A percentile compares a stretch with the other conserved stretches of the same genome.
phyloP scores from a whole-genome alignment of 2,113 vertebrate species.

The Hemiprocne comata region DNA sequence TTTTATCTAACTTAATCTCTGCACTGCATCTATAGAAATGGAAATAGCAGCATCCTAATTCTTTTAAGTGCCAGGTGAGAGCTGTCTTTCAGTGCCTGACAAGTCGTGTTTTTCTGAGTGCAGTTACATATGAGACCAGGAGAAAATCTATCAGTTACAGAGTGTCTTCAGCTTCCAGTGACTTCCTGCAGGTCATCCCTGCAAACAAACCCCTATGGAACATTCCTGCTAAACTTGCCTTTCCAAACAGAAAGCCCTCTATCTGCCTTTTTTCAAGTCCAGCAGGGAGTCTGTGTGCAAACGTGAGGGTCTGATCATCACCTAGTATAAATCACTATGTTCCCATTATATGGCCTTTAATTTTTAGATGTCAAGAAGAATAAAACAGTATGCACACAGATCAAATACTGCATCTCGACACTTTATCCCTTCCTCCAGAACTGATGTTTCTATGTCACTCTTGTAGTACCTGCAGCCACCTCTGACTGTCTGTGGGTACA shows the following conservation, averaged over 20 bases:
- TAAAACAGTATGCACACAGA: not conserved
- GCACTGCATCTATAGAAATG: not conserved
- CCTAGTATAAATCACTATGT: not conserved
- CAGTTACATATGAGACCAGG: not conserved
- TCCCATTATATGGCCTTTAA: not conserved
- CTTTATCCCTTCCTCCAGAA: not conserved
- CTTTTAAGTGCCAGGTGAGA: not conserved
- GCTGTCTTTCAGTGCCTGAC: not conserved
- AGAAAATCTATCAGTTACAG: not conserved
- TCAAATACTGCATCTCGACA: not conserved
- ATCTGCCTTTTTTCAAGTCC: not conserved
- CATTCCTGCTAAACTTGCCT: not conserved
- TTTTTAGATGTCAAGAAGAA: not conserved
- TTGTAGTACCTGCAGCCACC: not conserved
- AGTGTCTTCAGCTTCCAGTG: not conserved
- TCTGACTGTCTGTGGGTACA: not conserved
- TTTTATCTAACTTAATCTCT: not conserved
- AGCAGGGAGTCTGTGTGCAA: not conserved
- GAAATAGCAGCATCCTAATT: not conserved
- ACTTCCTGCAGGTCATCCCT: not conserved
- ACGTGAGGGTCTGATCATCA: not conserved
- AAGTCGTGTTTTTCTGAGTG: not conserved
- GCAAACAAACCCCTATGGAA: not conserved
- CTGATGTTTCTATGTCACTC: not conserved
- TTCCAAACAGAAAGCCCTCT: not conserved